A percentile compares a stretch with the other conserved stretches of the same genome.
phyloP scores from a whole-genome alignment of 2,888 invertebrate genomes.

The Palloptera scutellata region DNA sequence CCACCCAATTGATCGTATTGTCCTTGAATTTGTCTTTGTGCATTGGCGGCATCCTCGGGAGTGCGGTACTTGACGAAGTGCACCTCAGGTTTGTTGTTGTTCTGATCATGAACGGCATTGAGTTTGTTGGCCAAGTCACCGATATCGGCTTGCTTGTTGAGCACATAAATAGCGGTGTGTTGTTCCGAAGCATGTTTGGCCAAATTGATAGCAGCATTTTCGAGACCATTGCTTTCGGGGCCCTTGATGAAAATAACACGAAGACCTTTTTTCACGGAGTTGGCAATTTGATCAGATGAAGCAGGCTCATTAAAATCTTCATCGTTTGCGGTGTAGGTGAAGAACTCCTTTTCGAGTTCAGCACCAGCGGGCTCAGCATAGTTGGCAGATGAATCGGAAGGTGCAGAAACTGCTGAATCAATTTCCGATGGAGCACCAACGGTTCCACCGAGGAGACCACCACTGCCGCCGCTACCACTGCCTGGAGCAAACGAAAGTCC shows the following conservation, averaged over 20 bases:
- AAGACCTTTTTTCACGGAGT: constrained; percentile 45
- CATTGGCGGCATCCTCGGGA: constrained; percentile 52
- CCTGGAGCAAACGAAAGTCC: constrained; percentile 32
- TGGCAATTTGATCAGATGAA: constrained; percentile 37
- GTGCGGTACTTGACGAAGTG: constrained; percentile 59
- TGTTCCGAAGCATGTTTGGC: constrained; percentile 51
- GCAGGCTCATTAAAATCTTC: constrained; percentile 48
- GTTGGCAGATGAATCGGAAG: neutral
- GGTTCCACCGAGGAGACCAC: constrained; percentile 15
- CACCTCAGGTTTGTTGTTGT: constrained; percentile 55
- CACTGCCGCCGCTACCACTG: constrained; percentile 26
- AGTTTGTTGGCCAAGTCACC: constrained; percentile 48
- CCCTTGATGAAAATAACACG: constrained; percentile 56
- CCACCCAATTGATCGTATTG: constrained; percentile 52
- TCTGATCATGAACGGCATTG: constrained; percentile 44
- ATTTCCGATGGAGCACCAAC: constrained; percentile 7
- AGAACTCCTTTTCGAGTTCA: constrained; percentile 50
- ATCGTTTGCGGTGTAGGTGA: constrained; percentile 50
- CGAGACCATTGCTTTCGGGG: constrained; percentile 51
- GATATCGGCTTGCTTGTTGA: constrained; percentile 53
- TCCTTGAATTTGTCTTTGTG: constrained; percentile 49
- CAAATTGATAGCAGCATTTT: constrained; percentile 49
- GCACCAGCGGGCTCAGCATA: constrained; percentile 35
- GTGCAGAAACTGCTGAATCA: neutral
- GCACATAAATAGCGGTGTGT: constrained; percentile 56